Percentiles rank a stretch among this genome's conserved stretches.
Conservation (phyloP, 2,888 invertebrate genomes). For the Capitulum mitella region DNA sequence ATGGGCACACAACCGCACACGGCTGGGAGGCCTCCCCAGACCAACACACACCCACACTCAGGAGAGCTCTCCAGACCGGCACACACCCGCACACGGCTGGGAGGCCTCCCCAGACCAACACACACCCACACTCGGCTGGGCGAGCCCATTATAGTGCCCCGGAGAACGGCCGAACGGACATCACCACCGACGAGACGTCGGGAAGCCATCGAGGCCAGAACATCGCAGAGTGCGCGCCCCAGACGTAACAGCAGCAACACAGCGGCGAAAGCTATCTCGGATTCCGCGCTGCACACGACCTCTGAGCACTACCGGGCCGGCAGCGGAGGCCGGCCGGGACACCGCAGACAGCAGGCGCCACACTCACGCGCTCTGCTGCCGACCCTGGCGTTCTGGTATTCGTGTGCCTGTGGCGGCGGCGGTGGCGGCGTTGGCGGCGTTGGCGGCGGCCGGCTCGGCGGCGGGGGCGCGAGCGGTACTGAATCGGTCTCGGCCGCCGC, state of each 20-base stretch:
- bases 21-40: too few relatives aligned
- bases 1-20: too few relatives aligned
- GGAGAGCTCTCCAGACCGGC: too few relatives aligned
- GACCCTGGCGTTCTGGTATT: not conserved
- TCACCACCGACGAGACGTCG: not conserved
- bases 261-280: too few relatives aligned
- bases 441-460: slow-evolving; percentile 24
- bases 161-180: too few relatives aligned
- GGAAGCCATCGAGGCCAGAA: not conserved
- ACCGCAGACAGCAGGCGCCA: not conserved
- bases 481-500: slow-evolving; percentile 70
- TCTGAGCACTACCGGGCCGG: slow-evolving; percentile 44
- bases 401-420: not conserved
- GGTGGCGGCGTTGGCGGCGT: not conserved
- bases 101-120: too few relatives aligned
- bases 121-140: too few relatives aligned
- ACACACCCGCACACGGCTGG: too few relatives aligned
- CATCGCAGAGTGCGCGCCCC: slow-evolving; percentile 44
- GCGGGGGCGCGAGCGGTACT: not conserved
- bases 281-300: slow-evolving; percentile 48
- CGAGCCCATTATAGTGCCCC: too few relatives aligned
- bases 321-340: not conserved
- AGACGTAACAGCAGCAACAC: too few relatives aligned
- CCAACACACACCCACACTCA: too few relatives aligned
- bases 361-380: slow-evolving; percentile 31